Percentiles rank a stretch among this genome's conserved stretches.
These are phyloP conservation scores for Lepisosteus osseus DNA, from an alignment of 2,113 vertebrate genomes.

Conservation along the genomic window DNA sequence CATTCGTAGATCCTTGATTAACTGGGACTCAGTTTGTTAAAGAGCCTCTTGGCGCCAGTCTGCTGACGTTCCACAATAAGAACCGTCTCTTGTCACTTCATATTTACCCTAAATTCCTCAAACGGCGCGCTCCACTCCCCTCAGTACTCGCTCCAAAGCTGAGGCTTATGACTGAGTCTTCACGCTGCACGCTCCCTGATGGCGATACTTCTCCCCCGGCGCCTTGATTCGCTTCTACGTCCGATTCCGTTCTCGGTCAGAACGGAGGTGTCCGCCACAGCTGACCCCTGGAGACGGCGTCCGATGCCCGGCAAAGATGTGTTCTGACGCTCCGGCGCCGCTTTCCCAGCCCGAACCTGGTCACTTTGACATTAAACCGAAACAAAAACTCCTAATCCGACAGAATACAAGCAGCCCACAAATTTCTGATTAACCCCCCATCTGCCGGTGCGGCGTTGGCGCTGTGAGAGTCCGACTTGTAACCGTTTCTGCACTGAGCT, in stretches of 20 bases:
- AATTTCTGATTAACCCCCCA: conserved; percentile 42
- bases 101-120: conserved; percentile 75
- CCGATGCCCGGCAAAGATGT: conserved; percentile 24
- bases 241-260: conserved; percentile 28
- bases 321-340: conserved; percentile 20
- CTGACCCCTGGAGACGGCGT: conserved; percentile 4
- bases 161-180: conserved; percentile 35
- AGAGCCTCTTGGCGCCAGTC: conserved; percentile 85
- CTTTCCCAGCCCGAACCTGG: conserved; percentile 31
- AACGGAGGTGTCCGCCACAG: conserved; percentile 31
- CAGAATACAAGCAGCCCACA: conserved; percentile 36
- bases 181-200: conserved; percentile 22
- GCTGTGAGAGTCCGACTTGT: neutral
- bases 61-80: conserved; percentile 79
- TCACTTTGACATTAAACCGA: conserved; percentile 47
- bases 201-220: conserved; percentile 29
- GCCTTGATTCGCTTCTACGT: conserved; percentile 33
- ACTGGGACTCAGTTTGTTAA: conserved; percentile 64
- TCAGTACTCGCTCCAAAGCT: conserved; percentile 41
- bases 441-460: conserved; percentile 7
- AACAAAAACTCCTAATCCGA: conserved; percentile 47
- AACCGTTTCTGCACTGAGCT: neutral
- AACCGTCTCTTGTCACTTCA: conserved; percentile 87
- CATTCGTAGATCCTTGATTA: conserved; percentile 64
- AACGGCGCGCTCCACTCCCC: conserved; percentile 55